These are phyloP conservation scores for Parotia lawesii DNA, from an alignment of 2,113 vertebrate genomes.

Conservation along the genomic window DNA sequence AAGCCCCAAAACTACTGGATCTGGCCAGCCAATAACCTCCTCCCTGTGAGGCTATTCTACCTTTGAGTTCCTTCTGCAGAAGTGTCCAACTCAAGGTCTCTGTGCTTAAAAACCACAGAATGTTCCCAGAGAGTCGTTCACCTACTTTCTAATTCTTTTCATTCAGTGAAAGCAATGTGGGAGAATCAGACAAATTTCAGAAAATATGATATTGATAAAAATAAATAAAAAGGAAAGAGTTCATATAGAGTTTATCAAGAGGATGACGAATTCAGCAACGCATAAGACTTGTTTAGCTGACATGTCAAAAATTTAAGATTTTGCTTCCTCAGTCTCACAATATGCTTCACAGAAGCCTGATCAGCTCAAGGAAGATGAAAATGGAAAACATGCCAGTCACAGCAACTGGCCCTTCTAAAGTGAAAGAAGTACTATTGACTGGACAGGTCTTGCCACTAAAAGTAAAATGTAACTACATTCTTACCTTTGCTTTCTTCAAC, in stretches of 20 bases:
- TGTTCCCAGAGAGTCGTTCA: neutral
- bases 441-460: neutral
- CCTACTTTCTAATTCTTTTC: neutral
- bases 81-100: neutral
- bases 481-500: slow-evolving; percentile 81
- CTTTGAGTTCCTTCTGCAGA: neutral
- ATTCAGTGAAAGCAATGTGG: neutral
- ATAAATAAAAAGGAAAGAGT: neutral
- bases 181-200: neutral
- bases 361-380: neutral
- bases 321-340: neutral
- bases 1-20: neutral
- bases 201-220: neutral
- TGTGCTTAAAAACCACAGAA: neutral
- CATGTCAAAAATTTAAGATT: neutral
- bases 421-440: neutral
- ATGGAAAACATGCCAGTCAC: neutral
- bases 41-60: neutral
- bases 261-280: neutral
- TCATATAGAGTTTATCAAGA: neutral
- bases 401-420: neutral
- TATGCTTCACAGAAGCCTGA: neutral
- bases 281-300: neutral
- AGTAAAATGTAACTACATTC: neutral
- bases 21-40: neutral